Evolutionary conservation across 2,113 vertebrate genomes (phyloP).

Genomic region (Hassar affinis): DNA sequence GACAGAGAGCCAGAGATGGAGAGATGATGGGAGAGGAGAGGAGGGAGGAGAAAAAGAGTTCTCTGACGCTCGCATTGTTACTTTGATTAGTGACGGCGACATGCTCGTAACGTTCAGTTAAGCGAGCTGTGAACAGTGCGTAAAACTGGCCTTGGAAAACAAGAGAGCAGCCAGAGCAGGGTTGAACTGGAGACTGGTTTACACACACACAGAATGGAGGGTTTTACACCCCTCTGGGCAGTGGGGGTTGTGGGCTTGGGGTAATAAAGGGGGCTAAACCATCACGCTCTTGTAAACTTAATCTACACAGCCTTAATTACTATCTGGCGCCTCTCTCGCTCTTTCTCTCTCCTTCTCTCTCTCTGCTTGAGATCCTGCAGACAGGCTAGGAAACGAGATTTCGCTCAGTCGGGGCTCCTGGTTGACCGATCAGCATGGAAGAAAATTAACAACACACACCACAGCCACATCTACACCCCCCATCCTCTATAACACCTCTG

Average conservation of each 20-base stretch:
- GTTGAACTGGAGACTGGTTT: background rate
- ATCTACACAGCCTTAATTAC: conserved; percentile 35
- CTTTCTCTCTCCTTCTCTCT: background rate
- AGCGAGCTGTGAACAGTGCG: conserved; percentile 7
- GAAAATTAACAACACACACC: conserved; percentile 32
- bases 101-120: conserved; percentile 11
- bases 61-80: background rate
- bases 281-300: conserved; percentile 41
- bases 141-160: background rate
- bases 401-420: conserved; percentile 30
- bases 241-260: conserved; percentile 36
- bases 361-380: conserved; percentile 17
- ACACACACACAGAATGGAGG: conserved; percentile 14
- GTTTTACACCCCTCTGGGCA: conserved; percentile 27
- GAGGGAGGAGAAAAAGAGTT: background rate
- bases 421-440: conserved; percentile 36
- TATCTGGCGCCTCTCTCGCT: conserved; percentile 18
- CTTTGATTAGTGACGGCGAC: background rate
- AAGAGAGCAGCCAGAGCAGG: background rate
- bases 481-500: conserved; percentile 19
- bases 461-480: background rate
- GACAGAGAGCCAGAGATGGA: background rate
- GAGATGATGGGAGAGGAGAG: background rate
- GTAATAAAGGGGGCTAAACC: conserved; percentile 42
- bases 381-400: conserved; percentile 34